Evolutionary conservation across 2,113 vertebrate species (phyloP).

Genomic region (Petroica traversi): DNA sequence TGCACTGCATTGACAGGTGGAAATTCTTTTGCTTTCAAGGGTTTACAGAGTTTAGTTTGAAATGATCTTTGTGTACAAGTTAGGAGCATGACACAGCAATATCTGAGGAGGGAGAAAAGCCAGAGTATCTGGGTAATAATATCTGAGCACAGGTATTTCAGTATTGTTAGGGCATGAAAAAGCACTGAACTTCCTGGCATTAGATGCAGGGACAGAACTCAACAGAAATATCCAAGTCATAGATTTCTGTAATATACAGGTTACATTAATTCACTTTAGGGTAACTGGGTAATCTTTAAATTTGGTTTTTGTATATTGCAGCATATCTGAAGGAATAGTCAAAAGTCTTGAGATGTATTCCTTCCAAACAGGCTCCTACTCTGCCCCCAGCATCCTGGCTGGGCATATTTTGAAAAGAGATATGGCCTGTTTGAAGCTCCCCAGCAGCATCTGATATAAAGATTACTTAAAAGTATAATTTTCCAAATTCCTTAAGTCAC

Average conservation of each 20-base stretch:
- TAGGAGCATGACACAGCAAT: not conserved
- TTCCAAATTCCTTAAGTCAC: not conserved
- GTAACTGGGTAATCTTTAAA: not conserved
- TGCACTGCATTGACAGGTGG: not conserved
- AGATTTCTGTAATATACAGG: not conserved
- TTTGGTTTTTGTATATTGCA: not conserved
- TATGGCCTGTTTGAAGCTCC: not conserved
- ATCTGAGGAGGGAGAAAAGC: not conserved
- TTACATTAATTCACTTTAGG: not conserved
- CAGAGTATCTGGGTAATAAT: not conserved
- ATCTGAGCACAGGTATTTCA: rapidly evolving
- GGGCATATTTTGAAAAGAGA: not conserved
- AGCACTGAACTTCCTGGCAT: rapidly evolving
- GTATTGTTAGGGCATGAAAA: not conserved
- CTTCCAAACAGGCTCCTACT: not conserved
- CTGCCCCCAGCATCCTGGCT: not conserved
- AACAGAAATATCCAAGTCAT: rapidly evolving
- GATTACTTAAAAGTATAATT: not conserved
- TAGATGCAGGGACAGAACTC: not conserved
- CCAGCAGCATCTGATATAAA: not conserved
- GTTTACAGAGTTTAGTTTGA: not conserved
- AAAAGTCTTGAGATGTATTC: not conserved
- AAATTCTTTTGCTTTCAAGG: not conserved
- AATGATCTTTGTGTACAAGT: rapidly evolving
- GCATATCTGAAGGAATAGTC: not conserved